Conservation (phyloP, 2,113 vertebrate genomes). For the Phainopepla nitens region DNA sequence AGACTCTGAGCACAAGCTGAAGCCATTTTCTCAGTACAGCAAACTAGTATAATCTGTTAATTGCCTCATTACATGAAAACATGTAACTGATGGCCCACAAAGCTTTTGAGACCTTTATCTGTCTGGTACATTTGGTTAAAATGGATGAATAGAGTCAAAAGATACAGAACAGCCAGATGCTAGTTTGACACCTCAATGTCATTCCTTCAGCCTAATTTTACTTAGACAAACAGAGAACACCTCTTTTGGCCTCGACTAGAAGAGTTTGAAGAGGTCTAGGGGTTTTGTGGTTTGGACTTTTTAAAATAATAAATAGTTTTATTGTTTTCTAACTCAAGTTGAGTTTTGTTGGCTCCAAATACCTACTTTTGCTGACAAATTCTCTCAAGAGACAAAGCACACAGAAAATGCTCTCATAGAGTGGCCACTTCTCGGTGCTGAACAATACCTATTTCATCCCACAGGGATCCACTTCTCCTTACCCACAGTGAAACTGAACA, state of each 20-base stretch:
- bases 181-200: background rate
- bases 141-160: background rate
- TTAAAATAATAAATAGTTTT: background rate
- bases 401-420: background rate
- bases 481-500: background rate
- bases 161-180: background rate
- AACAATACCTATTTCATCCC: background rate
- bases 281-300: background rate
- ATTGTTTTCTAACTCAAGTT: background rate
- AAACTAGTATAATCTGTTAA: background rate
- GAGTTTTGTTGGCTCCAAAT: background rate
- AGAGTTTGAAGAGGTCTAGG: background rate
- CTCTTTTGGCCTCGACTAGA: rapidly evolving
- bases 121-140: background rate
- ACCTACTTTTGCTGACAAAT: background rate
- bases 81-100: background rate
- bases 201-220: background rate
- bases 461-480: background rate
- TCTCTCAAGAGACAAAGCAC: background rate
- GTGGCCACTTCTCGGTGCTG: background rate
- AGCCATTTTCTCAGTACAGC: background rate
- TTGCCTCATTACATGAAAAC: background rate
- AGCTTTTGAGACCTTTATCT: background rate
- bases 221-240: background rate
- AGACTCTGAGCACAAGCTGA: background rate